Percentiles rank a stretch among this genome's conserved stretches.
Conservation (phyloP, 35 echinoderm and acorn worm species). For the Amphiura filiformis region DNA sequence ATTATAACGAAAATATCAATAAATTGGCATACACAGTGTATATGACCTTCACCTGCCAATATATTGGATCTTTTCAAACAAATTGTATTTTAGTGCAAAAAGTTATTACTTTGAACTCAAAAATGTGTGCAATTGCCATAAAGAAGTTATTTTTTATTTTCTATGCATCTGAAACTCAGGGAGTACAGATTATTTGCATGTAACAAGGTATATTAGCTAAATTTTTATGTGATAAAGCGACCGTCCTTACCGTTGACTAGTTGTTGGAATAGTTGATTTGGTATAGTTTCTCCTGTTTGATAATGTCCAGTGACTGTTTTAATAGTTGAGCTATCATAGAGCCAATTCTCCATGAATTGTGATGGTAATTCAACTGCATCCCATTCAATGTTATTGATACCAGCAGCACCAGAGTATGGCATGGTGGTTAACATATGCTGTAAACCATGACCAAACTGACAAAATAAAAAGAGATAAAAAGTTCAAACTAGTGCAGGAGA, state of each 20-base stretch:
- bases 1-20: too few relatives aligned
- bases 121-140: too few relatives aligned
- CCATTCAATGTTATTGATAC: conserved; percentile 93
- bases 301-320: conserved; percentile 75
- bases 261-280: conserved; percentile 65
- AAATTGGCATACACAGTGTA: too few relatives aligned
- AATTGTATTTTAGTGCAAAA: too few relatives aligned
- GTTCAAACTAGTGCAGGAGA: neutral
- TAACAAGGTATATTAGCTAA: too few relatives aligned
- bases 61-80: too few relatives aligned
- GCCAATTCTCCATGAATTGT: conserved; percentile 99
- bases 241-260: conserved; percentile 68
- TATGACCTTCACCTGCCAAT: too few relatives aligned
- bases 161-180: too few relatives aligned
- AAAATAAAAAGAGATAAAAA: neutral
- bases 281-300: conserved; percentile 48
- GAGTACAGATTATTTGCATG: too few relatives aligned
- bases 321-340: conserved; percentile 81
- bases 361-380: conserved; percentile 94
- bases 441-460: conserved; percentile 92
- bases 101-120: too few relatives aligned
- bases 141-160: too few relatives aligned
- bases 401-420: conserved; percentile 65
- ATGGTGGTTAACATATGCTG: conserved; percentile 97
- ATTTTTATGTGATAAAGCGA: too few relatives aligned